Evolutionary conservation across 2,797 vertebrate genomes (phyloP).

Genomic region (Acrossocheilus wenchowensis): DNA sequence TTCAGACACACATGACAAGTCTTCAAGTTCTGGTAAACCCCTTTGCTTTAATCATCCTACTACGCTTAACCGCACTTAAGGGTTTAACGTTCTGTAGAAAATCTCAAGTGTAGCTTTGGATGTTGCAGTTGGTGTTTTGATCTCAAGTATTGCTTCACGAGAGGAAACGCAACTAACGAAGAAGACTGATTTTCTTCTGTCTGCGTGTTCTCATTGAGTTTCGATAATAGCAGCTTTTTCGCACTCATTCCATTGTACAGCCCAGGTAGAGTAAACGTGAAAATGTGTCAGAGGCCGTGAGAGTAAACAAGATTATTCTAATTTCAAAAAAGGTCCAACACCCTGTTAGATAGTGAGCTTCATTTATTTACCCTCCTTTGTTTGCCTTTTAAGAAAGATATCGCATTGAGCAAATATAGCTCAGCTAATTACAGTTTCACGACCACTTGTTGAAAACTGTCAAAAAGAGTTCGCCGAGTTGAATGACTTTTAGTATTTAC

Average conservation of each 20-base stretch:
- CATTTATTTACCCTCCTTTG: slow-evolving; percentile 26
- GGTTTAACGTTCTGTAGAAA: slow-evolving; percentile 37
- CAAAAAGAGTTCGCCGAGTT: slow-evolving; percentile 13
- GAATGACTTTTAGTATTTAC: background rate
- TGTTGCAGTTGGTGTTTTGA: background rate
- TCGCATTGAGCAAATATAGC: slow-evolving; percentile 16
- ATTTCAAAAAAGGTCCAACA: slow-evolving; percentile 37
- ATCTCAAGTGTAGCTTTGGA: background rate
- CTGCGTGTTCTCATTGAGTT: background rate
- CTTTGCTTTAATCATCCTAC: slow-evolving; percentile 61
- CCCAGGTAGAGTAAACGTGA: background rate
- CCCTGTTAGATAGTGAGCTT: slow-evolving; percentile 20
- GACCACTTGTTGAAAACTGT: slow-evolving; percentile 9
- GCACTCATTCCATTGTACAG: background rate
- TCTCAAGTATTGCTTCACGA: slow-evolving; percentile 1
- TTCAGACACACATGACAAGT: slow-evolving; percentile 50
- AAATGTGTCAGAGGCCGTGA: slow-evolving; percentile 22
- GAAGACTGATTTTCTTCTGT: slow-evolving; percentile 1
- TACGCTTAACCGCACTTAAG: slow-evolving; percentile 53
- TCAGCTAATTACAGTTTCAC: slow-evolving; percentile 37
- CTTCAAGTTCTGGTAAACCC: slow-evolving; percentile 48
- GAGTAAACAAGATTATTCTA: slow-evolving; percentile 51
- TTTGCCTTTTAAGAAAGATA: slow-evolving; percentile 35
- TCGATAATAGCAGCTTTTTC: slow-evolving; percentile 23
- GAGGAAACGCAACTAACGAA: background rate